A percentile compares a stretch with the other conserved stretches of the same genome.
Conservation (phyloP, 1,140 invertebrate species). For the Macrostomum lignano region DNA sequence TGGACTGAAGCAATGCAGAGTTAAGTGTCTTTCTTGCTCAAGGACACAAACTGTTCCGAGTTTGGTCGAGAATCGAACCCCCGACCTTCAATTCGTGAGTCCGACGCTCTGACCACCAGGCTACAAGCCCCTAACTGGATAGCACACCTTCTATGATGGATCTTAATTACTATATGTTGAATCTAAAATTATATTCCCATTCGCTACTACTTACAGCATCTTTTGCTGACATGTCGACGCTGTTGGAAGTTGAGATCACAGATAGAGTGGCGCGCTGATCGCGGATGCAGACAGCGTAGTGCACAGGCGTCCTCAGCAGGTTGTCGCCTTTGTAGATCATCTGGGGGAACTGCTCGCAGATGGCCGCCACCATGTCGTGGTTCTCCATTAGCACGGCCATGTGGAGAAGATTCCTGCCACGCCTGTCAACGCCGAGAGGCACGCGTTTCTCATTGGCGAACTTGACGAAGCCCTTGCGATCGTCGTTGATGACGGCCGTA, state of each 20-base stretch:
- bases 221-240: constrained; percentile 1
- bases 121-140: too few species aligned
- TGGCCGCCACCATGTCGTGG: constrained; percentile 3
- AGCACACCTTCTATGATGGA: too few species aligned
- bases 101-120: too few species aligned
- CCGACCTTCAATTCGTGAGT: too few species aligned
- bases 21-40: too few species aligned
- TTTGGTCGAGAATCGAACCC: too few species aligned
- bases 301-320: constrained; percentile 7
- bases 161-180: too few species aligned
- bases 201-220: constrained; percentile 6
- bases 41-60: too few species aligned
- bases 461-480: constrained; percentile 4
- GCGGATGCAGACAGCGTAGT: constrained; percentile 6
- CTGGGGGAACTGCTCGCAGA: constrained; percentile 7
- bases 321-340: constrained; percentile 6
- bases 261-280: constrained; percentile 4
- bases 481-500: not conserved
- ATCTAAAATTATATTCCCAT: not conserved
- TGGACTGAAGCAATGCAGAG: too few species aligned
- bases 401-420: constrained; percentile 7
- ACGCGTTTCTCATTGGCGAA: constrained; percentile 4
- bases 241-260: constrained; percentile 1
- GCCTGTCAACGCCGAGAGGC: constrained; percentile 5
- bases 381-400: constrained; percentile 5